phyloP scores from a whole-genome alignment of 1,140 invertebrate genomes.

The Cotesia glomerata region DNA sequence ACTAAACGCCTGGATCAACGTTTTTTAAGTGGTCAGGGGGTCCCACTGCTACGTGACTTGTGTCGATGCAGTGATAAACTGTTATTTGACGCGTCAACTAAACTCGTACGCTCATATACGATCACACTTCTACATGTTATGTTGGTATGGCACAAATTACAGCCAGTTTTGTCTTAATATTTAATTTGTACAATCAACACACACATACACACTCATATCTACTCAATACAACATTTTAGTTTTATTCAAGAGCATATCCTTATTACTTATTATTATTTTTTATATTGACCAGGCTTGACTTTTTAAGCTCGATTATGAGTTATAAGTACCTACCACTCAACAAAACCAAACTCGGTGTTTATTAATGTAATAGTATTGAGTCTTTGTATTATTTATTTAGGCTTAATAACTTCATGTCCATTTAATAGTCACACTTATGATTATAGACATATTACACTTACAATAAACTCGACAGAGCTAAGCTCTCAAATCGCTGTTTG shows the following conservation, averaged over 20 bases:
- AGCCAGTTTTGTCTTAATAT: too few relatives aligned
- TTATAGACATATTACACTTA: too few relatives aligned
- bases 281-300: not conserved
- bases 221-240: constrained; percentile 29
- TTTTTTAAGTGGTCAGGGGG: constrained; percentile 54
- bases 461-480: too few relatives aligned
- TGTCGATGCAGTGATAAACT: constrained; percentile 58
- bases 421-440: constrained; percentile 26
- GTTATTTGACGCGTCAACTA: constrained; percentile 44
- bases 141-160: not conserved
- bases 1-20: constrained; percentile 48
- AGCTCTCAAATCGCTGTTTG: constrained; percentile 50
- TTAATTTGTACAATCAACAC: not conserved
- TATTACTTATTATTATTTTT: constrained; percentile 27
- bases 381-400: too few relatives aligned
- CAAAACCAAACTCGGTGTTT: too few relatives aligned
- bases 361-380: not conserved
- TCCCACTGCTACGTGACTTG: constrained; percentile 50
- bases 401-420: not conserved
- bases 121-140: not conserved
- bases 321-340: not conserved
- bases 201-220: constrained; percentile 16
- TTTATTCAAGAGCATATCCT: constrained; percentile 14
- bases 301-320: not conserved
- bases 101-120: constrained; percentile 22